Conservation (phyloP, 92 coral and sea anemone genomes). For the Zoanthus solanderi region DNA sequence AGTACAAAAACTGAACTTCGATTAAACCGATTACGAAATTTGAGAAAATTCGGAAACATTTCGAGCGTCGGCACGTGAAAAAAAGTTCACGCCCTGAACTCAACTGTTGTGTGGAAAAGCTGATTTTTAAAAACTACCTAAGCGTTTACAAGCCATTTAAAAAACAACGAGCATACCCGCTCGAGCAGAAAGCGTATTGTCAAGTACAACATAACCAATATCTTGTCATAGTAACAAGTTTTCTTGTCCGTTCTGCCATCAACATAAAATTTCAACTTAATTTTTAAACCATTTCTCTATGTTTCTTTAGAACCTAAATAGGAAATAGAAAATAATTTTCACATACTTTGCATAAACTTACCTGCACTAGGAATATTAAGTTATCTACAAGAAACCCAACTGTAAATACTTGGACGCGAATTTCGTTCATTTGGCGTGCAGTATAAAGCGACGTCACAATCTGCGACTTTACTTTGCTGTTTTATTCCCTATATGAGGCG, state of each 20-base stretch:
- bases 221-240: slow-evolving; percentile 20
- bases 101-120: background rate
- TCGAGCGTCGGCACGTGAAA: background rate
- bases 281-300: background rate
- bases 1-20: background rate
- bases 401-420: background rate
- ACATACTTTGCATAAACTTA: background rate
- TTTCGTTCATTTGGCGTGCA: background rate
- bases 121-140: background rate
- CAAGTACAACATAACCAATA: slow-evolving; percentile 9
- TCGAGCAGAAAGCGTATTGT: slow-evolving; percentile 10
- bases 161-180: slow-evolving; percentile 38
- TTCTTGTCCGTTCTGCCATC: background rate
- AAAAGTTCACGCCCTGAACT: slow-evolving; percentile 20
- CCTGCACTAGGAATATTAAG: slow-evolving; percentile 22
- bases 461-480: slow-evolving; percentile 1
- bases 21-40: slow-evolving; percentile 15
- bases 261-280: background rate
- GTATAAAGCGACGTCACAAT: slow-evolving; percentile 28
- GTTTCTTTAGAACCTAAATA: no score
- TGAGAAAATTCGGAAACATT: slow-evolving; percentile 34
- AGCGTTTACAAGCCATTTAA: slow-evolving; percentile 7
- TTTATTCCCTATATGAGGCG: background rate
- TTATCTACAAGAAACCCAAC: slow-evolving; percentile 22
- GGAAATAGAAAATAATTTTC: background rate